Base-by-base conservation (phyloP, 1,140 invertebrate species). In the Oncopeltus fasciatus region DNA sequence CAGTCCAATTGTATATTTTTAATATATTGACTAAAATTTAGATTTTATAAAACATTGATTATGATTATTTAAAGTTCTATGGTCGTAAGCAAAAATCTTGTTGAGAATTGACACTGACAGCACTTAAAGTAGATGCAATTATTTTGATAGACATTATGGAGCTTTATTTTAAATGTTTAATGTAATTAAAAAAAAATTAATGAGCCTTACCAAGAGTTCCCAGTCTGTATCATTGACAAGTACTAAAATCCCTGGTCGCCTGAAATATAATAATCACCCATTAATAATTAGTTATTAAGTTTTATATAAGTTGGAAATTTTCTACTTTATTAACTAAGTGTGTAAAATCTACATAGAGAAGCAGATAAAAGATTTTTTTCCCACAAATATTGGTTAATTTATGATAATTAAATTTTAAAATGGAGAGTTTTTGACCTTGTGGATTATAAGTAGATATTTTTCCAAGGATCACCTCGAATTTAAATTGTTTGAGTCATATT, bases 151-250 rank as follows among this genome's bases (percentile, higher is more conserved):
- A 38, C 5, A 14, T 38, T 62, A 62, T 20, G 44, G 8, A 62
- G 3, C 8, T 21, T n/a, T 24, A 4, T 43, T 43, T 43, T 11
- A 14, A 18, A 46, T 44, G 18, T 16, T 5, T 21, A 57, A 9
- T 29, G 8, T 9, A 57, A 57, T 9, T 9, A 9, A 59, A 5
- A 21, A 38, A 33, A 59, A 12, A 61, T 14, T 9, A 60, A 14
- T 47, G 18, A 60, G 16, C 74, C 75, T 78, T 77, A 88, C 87
- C 70, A 86, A 71, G 26, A 96, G 73, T 75, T 96, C 92, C 92
- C 92, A 97, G 72, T 97, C 93, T 0, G 84, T 78, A 68, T 95
- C 92, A 71, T 97, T 96, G 8, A 97, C 80, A 2, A 97, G 73
- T 2, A 96, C 91, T 33, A 97, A 74, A 67, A 96, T 95, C 38